Evolutionary conservation across 2,888 invertebrate genomes (phyloP), one percentile per base, ranked within the genome.

Genomic region (Hydrotaea diabolus): DNA sequence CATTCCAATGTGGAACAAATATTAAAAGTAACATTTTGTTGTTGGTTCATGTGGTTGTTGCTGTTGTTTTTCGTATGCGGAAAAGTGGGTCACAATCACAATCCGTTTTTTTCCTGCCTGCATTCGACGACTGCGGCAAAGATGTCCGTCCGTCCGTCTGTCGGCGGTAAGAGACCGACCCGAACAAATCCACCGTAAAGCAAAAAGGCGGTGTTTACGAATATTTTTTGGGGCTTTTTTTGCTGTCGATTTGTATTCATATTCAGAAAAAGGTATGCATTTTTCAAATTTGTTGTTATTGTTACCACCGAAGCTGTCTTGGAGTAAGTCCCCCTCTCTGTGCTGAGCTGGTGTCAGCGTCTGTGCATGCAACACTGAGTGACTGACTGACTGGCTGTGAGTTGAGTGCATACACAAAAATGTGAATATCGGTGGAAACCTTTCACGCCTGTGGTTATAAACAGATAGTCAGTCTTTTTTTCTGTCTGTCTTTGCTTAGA

Each of bases 61-160:
- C 9, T 55, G 17, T 43, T 55, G 26, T 36, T 36, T 3, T 64
- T 66, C 17, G 19, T 21, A 46, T 46, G 39, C 46, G 31, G 5
- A 76, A 85, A 85, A 85, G 82, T 85, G 76, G 85, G 85, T 82
- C 85, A 85, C 85, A 82, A 85, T 85, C 79, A 85, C 78, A 84
- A 81, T 75, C 46, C 17, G 62, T 31, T 62, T 74, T 80, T 72
- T 39, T 46, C 46, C 23, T 75, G 15, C 57, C 53, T 78, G 49
- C 26, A 71, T 53, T 53, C 31, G 57, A 55, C 46, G 46, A 66
- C n/a, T 17, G 59, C 64, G 59, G 49, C 74, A 74, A 74, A 36
- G 64, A 66, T 39, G 73, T 31, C 31, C 7, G 31, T n/a, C n/a
- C n/a, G n/a, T n/a, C n/a, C n/a, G n/a, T n/a, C n/a, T 31, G 31